Evolutionary conservation across 2,797 vertebrate species (phyloP), one percentile per base, ranked within the genome.

Genomic region (Cossypha polioptera): DNA sequence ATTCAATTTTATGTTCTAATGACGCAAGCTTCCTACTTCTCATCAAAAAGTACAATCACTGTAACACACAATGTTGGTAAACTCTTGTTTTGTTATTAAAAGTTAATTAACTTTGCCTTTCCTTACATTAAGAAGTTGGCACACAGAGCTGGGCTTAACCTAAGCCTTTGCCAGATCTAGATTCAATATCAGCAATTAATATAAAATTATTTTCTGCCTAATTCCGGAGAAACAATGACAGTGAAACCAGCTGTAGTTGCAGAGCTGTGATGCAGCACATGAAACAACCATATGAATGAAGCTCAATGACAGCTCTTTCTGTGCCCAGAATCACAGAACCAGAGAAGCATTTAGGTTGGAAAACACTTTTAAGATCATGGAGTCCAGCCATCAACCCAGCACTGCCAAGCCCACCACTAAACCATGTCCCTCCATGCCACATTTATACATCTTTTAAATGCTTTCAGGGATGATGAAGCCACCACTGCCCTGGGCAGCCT

Each of bases 361-460:
- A 73, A 38, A 84, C 5, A 79, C 10, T 20, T 58, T 42, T 5
- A 33, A 54, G 12, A 80, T 35, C 29, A 40, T 2, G 0, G 0
- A 51, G 42, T 36, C 21, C 55, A 81, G 21, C 31, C 6, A 2
- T 13, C 7, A 42, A 67, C 18, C 5, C 25, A 47, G 11, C 9
- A 13, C 24, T 55, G 50, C 59, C 40, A 66, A 47, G 7, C 5
- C 11, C 68, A 51, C 6, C 57, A 47, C 65, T n/a, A 76, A 73
- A 68, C 14, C 78, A 61, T 0, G 11, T 0, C 40, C 18, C 7
- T 26, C 26, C 35, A 14, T 5, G 7, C 10, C 17, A 62, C 16
- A 12, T 24, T n/a, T n/a, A 53, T 4, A 36, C 0, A 0, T 17
- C 14, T 71, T 57, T 20, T 33, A 62, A 71, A 67, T 1, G 9